Conservation (phyloP, 2,113 vertebrate genomes). For the Ibidorhyncha struthersii region DNA sequence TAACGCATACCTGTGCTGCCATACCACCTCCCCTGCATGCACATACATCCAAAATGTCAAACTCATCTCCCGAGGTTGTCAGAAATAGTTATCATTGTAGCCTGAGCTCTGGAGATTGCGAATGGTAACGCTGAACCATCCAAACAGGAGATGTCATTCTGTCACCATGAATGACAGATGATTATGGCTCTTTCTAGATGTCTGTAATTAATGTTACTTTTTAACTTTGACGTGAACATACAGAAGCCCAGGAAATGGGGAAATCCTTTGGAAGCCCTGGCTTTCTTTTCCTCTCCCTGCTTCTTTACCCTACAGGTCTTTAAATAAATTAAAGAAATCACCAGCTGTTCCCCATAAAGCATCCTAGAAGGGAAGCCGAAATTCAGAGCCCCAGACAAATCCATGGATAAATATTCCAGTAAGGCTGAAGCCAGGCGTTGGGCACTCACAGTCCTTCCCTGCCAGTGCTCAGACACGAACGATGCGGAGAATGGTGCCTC, state of each 20-base stretch:
- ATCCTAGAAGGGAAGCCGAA: not conserved
- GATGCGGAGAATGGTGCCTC: not conserved
- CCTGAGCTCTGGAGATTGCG: not conserved
- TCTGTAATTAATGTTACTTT: conserved; percentile 50
- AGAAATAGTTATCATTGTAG: not conserved
- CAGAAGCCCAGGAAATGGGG: not conserved
- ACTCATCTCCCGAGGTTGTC: not conserved
- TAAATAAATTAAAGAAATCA: not conserved
- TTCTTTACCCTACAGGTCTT: not conserved
- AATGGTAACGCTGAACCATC: conserved; percentile 11
- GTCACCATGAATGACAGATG: conserved; percentile 52
- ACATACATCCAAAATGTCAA: not conserved
- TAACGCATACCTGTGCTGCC: not conserved
- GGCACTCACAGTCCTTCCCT: not conserved
- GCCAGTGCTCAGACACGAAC: not conserved
- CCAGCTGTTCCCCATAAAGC: not conserved
- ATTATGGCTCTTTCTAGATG: conserved; percentile 23
- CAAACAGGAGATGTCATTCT: conserved; percentile 56
- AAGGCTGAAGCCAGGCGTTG: not conserved
- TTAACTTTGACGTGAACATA: conserved; percentile 1
- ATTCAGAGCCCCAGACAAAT: not conserved
- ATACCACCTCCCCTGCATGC: not conserved
- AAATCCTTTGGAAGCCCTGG: not conserved
- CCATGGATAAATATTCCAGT: not conserved
- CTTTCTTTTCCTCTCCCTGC: not conserved